These are phyloP conservation scores for Poecilia velifera DNA, from an alignment of 2,797 vertebrate genomes.

Conservation along the genomic window DNA sequence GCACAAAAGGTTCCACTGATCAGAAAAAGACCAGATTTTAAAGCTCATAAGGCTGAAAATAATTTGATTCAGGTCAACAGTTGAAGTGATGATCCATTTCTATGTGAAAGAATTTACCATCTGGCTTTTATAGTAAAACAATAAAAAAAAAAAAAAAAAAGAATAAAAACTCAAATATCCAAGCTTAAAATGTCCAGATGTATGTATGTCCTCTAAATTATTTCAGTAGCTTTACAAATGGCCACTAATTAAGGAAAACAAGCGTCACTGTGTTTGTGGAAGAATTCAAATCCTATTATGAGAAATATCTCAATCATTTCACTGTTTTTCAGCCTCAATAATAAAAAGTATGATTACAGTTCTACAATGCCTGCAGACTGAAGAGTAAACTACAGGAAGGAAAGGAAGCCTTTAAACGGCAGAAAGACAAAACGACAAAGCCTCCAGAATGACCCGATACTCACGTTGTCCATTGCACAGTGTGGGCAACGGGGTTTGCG, in stretches of 20 bases:
- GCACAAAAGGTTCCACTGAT: background rate
- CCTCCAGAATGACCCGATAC: slow-evolving; percentile 52
- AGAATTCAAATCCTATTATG: slow-evolving; percentile 70
- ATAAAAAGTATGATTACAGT: slow-evolving; percentile 65
- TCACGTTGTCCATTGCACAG: slow-evolving; percentile 86
- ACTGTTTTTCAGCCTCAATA: slow-evolving; percentile 52
- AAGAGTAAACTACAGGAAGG: slow-evolving; percentile 17
- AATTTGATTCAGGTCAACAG: background rate
- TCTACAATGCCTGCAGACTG: slow-evolving; percentile 18
- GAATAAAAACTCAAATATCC: background rate
- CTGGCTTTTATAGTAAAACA: background rate
- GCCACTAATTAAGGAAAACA: slow-evolving; percentile 49
- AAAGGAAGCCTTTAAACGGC: slow-evolving; percentile 1
- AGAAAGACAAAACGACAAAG: slow-evolving; percentile 13
- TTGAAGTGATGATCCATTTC: background rate
- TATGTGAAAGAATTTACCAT: background rate
- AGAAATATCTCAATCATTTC: slow-evolving; percentile 69
- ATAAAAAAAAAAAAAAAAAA: background rate
- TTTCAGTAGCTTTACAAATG: slow-evolving; percentile 24
- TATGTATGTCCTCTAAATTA: background rate
- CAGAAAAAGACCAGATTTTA: background rate
- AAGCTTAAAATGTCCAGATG: background rate
- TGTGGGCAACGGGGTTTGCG: slow-evolving; percentile 81
- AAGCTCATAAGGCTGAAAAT: background rate
- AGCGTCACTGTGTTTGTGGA: slow-evolving; percentile 15